A percentile compares a stretch with the other conserved stretches of the same genome.
phyloP scores from a whole-genome alignment of 2,888 invertebrate genomes.

The Apomyelois bistriatella region DNA sequence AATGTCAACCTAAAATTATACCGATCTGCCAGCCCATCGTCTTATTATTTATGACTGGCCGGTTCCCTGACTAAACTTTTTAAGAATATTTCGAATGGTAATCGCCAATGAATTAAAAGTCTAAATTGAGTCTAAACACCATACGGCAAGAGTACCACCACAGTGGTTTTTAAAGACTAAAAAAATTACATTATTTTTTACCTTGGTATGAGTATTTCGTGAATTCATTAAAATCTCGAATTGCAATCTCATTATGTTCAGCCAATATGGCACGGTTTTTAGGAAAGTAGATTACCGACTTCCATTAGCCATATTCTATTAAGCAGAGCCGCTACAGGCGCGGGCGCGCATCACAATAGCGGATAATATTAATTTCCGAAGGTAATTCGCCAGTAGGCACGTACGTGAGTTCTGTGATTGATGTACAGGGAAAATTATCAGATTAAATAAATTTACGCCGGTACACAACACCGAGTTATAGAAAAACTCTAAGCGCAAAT shows the following conservation, averaged over 20 bases:
- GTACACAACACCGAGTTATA: neutral
- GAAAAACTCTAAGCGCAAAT: neutral
- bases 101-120: no score
- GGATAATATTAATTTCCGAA: conserved; percentile 35
- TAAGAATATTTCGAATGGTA: no score
- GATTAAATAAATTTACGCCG: conserved; percentile 63
- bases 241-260: neutral
- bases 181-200: no score
- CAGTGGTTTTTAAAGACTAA: no score
- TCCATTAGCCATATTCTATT: neutral
- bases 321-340: conserved; percentile 13
- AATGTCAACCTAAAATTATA: no score
- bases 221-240: no score
- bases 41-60: no score
- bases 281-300: neutral
- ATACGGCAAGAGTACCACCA: no score
- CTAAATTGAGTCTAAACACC: no score
- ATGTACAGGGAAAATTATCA: conserved; percentile 61
- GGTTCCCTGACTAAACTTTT: no score
- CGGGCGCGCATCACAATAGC: conserved; percentile 24
- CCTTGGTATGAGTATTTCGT: no score
- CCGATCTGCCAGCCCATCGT: no score
- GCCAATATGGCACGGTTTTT: neutral
- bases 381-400: conserved; percentile 44
- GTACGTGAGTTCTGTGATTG: conserved; percentile 52